Conservation (phyloP, 2,797 vertebrate genomes). For the Odontamblyopus rebecca region DNA sequence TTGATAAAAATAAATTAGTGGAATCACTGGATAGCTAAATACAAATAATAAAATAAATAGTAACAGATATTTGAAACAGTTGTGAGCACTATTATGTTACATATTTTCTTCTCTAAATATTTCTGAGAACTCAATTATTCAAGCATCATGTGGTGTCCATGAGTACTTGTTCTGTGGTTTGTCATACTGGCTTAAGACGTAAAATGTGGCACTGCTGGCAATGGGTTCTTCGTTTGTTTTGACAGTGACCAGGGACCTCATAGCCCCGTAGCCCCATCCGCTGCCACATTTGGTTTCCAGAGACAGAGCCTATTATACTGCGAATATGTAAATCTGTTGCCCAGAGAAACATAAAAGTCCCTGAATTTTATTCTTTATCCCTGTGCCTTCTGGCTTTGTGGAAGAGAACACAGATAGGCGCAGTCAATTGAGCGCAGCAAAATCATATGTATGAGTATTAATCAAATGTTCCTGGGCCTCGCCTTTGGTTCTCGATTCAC, state of each 20-base stretch:
- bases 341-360: slow-evolving; percentile 53
- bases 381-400: slow-evolving; percentile 53
- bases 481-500: slow-evolving; percentile 62
- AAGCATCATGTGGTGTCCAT: slow-evolving; percentile 67
- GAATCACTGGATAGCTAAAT: neutral
- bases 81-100: neutral
- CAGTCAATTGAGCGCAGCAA: slow-evolving; percentile 20
- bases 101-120: slow-evolving; percentile 48
- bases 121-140: slow-evolving; percentile 64
- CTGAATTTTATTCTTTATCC: slow-evolving; percentile 47
- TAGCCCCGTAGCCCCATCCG: slow-evolving; percentile 60
- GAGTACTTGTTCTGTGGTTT: slow-evolving; percentile 72
- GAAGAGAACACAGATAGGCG: slow-evolving; percentile 34
- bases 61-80: neutral
- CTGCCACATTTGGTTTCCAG: slow-evolving; percentile 67
- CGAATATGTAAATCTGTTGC: slow-evolving; percentile 63
- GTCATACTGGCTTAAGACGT: slow-evolving; percentile 58
- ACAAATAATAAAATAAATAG: neutral
- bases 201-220: slow-evolving; percentile 10
- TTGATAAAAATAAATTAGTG: neutral
- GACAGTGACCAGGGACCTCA: slow-evolving; percentile 74
- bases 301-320: slow-evolving; percentile 62
- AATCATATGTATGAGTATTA: slow-evolving; percentile 59
- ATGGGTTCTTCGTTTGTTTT: slow-evolving; percentile 77
- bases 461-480: slow-evolving; percentile 65